Conservation (phyloP, 2,888 invertebrate species). For the Maniola hyperantus region DNA sequence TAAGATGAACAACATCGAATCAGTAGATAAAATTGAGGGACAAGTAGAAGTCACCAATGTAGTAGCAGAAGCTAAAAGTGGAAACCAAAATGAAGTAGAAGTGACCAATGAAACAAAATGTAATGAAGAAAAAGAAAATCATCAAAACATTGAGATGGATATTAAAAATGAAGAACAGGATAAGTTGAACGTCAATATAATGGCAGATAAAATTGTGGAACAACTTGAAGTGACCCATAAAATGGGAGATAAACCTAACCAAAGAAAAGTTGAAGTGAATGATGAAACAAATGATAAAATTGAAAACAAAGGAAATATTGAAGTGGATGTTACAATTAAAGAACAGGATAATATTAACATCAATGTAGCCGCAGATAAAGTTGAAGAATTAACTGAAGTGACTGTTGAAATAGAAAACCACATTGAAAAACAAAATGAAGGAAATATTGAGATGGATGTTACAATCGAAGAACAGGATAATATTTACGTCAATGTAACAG, state of each 20-base stretch:
- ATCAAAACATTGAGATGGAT: neutral
- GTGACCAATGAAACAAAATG: constrained; percentile 3
- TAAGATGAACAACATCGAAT: neutral
- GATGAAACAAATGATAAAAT: too few relatives aligned
- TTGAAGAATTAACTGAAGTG: too few relatives aligned
- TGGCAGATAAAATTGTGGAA: neutral
- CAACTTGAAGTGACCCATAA: too few relatives aligned
- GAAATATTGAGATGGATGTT: neutral
- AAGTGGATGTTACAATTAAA: too few relatives aligned
- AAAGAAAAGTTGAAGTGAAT: too few relatives aligned
- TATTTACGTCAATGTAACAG: neutral
- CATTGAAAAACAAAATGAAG: neutral
- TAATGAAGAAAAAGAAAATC: neutral
- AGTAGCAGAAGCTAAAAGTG: constrained; percentile 5
- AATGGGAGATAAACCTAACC: too few relatives aligned
- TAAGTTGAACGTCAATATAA: neutral
- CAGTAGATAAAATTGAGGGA: neutral
- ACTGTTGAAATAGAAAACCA: neutral
- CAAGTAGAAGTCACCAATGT: neutral
- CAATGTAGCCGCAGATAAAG: too few relatives aligned
- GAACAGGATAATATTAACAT: too few relatives aligned
- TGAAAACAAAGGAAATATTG: too few relatives aligned
- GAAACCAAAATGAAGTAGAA: neutral
- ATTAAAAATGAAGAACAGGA: neutral
- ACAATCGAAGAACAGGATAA: neutral